A percentile compares a stretch with the other conserved stretches of the same genome.
Conservation (phyloP, 2,888 invertebrate species). For the Drosophila merina region DNA sequence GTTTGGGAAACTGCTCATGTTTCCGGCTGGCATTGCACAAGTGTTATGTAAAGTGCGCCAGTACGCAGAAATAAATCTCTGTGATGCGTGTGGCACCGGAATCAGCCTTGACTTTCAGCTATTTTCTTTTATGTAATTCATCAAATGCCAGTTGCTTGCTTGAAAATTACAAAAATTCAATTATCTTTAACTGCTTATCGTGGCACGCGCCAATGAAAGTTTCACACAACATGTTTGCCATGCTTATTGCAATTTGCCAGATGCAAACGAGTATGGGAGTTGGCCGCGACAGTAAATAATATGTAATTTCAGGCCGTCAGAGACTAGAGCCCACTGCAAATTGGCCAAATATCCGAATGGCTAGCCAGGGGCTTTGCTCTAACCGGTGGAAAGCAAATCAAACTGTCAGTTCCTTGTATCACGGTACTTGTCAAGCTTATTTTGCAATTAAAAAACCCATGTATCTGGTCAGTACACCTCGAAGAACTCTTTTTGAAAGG, state of each 20-base stretch:
- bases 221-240: slow-evolving; percentile 7
- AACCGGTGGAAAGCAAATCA: slow-evolving; percentile 28
- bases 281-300: slow-evolving; percentile 22
- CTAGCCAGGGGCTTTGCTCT: slow-evolving; percentile 9
- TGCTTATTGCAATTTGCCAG: slow-evolving; percentile 34
- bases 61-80: slow-evolving; percentile 27
- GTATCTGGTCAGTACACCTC: neutral
- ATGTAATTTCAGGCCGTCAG: slow-evolving; percentile 26
- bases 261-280: slow-evolving; percentile 29
- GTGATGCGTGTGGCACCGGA: slow-evolving; percentile 30
- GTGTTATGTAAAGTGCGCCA: slow-evolving; percentile 39
- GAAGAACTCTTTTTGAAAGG: neutral
- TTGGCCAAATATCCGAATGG: slow-evolving; percentile 32
- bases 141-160: slow-evolving; percentile 24
- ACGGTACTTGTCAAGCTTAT: slow-evolving; percentile 1
- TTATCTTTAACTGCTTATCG: slow-evolving; percentile 45
- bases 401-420: slow-evolving; percentile 41
- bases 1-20: slow-evolving; percentile 53
- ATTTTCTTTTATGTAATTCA: slow-evolving; percentile 54
- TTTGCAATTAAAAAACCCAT: slow-evolving; percentile 37
- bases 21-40: slow-evolving; percentile 57
- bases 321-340: slow-evolving; percentile 14
- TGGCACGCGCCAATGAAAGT: slow-evolving; percentile 56
- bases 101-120: slow-evolving; percentile 56
- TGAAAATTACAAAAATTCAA: slow-evolving; percentile 45